Conservation (phyloP, 1,140 invertebrate species). For the Latrodectus geometricus region DNA sequence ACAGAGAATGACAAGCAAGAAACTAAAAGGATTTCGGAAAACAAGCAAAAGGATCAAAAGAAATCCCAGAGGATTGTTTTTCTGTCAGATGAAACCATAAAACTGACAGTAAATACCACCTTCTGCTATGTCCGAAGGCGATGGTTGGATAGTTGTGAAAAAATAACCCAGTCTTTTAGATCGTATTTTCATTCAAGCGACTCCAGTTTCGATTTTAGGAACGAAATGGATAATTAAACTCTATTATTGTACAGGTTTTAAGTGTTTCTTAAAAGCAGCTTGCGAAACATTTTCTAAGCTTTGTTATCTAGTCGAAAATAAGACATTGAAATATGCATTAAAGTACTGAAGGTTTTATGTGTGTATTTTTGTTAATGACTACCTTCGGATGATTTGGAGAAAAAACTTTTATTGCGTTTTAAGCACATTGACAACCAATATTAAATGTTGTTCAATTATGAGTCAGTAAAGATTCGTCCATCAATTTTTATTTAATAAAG, state of each 20-base stretch:
- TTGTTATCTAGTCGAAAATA: neutral
- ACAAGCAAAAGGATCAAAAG: neutral
- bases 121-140: neutral
- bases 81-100: neutral
- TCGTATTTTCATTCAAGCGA: neutral
- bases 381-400: no score
- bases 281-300: neutral
- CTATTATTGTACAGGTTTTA: neutral
- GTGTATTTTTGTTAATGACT: no score
- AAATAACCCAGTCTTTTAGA: neutral
- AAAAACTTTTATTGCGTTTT: no score
- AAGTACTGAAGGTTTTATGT: no score
- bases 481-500: no score
- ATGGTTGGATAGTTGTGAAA: neutral
- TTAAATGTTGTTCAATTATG: no score
- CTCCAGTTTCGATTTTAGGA: neutral
- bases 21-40: neutral
- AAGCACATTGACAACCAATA: no score
- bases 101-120: slow-evolving; percentile 1
- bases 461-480: no score
- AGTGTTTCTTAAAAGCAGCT: neutral
- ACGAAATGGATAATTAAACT: neutral
- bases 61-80: neutral
- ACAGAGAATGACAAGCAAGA: neutral
- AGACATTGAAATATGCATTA: no score